Conservation (phyloP, 2,888 invertebrate species). For the Morpho helenor region DNA sequence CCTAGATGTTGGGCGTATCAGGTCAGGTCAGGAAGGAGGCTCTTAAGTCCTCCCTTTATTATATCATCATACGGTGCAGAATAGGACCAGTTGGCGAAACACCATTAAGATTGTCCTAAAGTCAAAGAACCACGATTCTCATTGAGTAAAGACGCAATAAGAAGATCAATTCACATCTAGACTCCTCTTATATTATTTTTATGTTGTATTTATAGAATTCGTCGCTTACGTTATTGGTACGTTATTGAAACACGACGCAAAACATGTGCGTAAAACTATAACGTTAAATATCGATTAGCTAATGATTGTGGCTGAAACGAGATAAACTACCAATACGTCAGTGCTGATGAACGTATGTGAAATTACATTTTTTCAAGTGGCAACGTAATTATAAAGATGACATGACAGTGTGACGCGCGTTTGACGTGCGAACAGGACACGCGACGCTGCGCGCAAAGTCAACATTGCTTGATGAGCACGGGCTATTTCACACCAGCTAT, state of each 20-base stretch:
- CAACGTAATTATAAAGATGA: constrained; percentile 63
- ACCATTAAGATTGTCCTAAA: too few relatives aligned
- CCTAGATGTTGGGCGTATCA: too few relatives aligned
- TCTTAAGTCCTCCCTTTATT: too few relatives aligned
- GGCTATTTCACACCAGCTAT: constrained; percentile 35
- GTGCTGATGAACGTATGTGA: constrained; percentile 54
- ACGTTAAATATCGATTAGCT: constrained; percentile 46
- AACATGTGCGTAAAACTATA: background rate
- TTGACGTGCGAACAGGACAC: constrained; percentile 26
- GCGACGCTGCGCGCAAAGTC: constrained; percentile 29
- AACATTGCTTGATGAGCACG: constrained; percentile 45
- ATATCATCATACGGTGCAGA: too few relatives aligned
- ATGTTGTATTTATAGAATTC: too few relatives aligned
- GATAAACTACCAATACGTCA: constrained; percentile 64
- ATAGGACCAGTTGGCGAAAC: too few relatives aligned
- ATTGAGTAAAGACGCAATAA: too few relatives aligned
- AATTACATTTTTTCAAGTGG: constrained; percentile 58
- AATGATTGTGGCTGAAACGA: constrained; percentile 53
- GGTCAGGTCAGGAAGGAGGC: too few relatives aligned
- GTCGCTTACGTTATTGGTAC: too few relatives aligned
- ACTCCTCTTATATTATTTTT: too few relatives aligned
- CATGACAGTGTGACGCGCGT: constrained; percentile 39
- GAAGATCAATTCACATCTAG: too few relatives aligned
- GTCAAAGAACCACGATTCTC: too few relatives aligned
- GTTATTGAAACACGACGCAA: background rate